A percentile compares a stretch with the other conserved stretches of the same genome.
Conservation (phyloP, 1,140 invertebrate species). For the Metopolophium dirhodum region DNA sequence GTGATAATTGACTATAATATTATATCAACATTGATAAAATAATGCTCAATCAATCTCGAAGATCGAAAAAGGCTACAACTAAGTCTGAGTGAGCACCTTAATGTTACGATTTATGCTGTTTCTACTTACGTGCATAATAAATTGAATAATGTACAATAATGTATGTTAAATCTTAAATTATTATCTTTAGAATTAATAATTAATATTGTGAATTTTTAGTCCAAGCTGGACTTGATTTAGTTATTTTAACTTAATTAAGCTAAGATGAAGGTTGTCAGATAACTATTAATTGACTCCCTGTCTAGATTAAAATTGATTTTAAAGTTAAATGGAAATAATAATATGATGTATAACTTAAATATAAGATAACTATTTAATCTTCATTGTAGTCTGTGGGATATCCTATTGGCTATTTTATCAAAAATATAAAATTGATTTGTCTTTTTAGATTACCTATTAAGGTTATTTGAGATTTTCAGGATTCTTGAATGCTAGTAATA, state of each 20-base stretch:
- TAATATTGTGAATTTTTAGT: too few relatives aligned
- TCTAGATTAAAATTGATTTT: not conserved
- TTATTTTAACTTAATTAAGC: too few relatives aligned
- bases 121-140: not conserved
- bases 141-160: not conserved
- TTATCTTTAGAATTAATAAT: not conserved
- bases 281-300: too few relatives aligned
- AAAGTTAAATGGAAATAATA: not conserved
- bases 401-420: not conserved
- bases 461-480: too few relatives aligned
- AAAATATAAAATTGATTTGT: too few relatives aligned
- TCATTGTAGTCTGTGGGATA: not conserved
- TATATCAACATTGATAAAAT: not conserved
- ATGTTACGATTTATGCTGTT: not conserved
- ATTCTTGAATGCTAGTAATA: too few relatives aligned
- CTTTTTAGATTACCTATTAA: too few relatives aligned
- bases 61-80: not conserved
- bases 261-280: too few relatives aligned
- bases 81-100: not conserved
- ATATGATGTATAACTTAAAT: not conserved
- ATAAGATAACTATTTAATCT: not conserved
- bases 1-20: not conserved
- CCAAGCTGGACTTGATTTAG: too few relatives aligned
- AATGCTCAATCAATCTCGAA: not conserved
- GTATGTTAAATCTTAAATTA: not conserved